Percentiles rank a stretch among this genome's conserved stretches.
These are phyloP conservation scores for Ellobius talpinus DNA, from an alignment of 2,113 vertebrate species.

Conservation along the genomic window DNA sequence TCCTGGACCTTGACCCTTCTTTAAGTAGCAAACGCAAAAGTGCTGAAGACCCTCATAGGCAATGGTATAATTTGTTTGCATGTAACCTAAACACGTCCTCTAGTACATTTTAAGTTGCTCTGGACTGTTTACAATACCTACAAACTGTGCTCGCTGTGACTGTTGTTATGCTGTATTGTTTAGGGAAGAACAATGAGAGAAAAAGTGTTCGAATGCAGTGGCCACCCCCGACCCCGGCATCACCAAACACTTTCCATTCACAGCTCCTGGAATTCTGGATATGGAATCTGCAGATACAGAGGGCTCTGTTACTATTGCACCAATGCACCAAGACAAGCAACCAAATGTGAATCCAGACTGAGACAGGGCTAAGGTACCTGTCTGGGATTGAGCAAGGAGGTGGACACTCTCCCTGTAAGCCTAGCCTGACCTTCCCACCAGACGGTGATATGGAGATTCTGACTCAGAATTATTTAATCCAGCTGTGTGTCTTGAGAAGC, in stretches of 20 bases:
- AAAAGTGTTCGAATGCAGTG: neutral
- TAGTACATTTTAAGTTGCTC: neutral
- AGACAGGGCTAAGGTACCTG: too few relatives aligned
- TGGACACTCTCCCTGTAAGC: slow-evolving; percentile 32
- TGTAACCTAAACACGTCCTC: neutral
- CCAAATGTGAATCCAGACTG: slow-evolving; percentile 14
- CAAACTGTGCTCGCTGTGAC: neutral
- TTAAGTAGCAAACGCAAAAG: too few relatives aligned
- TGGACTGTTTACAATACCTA: neutral
- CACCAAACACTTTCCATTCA: neutral
- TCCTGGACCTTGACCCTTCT: neutral
- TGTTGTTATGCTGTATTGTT: neutral
- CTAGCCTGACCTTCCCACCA: slow-evolving; percentile 30
- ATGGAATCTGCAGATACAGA: neutral
- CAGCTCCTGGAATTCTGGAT: neutral
- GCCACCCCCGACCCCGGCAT: neutral
- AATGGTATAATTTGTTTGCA: neutral
- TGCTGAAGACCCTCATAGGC: neutral
- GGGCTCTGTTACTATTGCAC: neutral
- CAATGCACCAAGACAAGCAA: slow-evolving; percentile 45
- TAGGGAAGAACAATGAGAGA: neutral
- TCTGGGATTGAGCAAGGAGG: neutral
- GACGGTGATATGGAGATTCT: slow-evolving; percentile 74
- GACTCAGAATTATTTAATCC: slow-evolving; percentile 76
- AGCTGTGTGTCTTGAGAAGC: slow-evolving; percentile 59